Conservation (phyloP, 2,888 invertebrate genomes). For the Morpho deidamia region DNA sequence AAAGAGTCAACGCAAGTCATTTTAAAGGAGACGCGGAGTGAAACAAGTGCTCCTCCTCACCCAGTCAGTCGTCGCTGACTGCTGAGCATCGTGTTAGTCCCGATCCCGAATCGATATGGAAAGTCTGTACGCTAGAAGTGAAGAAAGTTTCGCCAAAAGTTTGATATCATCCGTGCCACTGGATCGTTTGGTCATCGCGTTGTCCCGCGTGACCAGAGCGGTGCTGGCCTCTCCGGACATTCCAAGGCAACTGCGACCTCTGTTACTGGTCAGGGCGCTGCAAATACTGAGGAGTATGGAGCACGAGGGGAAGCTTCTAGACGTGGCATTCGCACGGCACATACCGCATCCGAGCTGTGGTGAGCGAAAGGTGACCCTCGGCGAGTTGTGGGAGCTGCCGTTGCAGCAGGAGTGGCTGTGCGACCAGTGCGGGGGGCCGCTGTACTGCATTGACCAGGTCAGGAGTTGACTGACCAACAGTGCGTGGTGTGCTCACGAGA, state of each 20-base stretch:
- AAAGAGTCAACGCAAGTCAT: no score
- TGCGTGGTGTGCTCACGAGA: not conserved
- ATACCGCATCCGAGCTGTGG: slow-evolving; percentile 19
- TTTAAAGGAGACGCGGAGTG: no score
- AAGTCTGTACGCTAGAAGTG: slow-evolving; percentile 16
- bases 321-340: slow-evolving; percentile 12
- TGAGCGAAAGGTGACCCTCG: not conserved
- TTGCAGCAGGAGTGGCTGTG: slow-evolving; percentile 24
- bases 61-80: no score
- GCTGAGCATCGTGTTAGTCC: no score
- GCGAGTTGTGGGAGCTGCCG: slow-evolving; percentile 27
- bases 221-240: slow-evolving; percentile 10
- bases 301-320: slow-evolving; percentile 12
- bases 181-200: slow-evolving; percentile 12
- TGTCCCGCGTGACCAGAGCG: slow-evolving; percentile 8
- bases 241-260: slow-evolving; percentile 5
- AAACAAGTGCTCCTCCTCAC: no score
- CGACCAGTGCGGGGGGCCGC: slow-evolving; percentile 18
- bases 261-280: slow-evolving; percentile 9
- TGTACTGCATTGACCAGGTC: slow-evolving; percentile 1
- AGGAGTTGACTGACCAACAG: no score
- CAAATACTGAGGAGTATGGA: slow-evolving; percentile 18
- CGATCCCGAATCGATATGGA: slow-evolving; percentile 16
- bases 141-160: slow-evolving; percentile 14
- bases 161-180: slow-evolving; percentile 9